Percentiles rank a stretch among this genome's conserved stretches.
Evolutionary conservation across 2,888 invertebrate species (phyloP).

Genomic region (Agelastica alni): DNA sequence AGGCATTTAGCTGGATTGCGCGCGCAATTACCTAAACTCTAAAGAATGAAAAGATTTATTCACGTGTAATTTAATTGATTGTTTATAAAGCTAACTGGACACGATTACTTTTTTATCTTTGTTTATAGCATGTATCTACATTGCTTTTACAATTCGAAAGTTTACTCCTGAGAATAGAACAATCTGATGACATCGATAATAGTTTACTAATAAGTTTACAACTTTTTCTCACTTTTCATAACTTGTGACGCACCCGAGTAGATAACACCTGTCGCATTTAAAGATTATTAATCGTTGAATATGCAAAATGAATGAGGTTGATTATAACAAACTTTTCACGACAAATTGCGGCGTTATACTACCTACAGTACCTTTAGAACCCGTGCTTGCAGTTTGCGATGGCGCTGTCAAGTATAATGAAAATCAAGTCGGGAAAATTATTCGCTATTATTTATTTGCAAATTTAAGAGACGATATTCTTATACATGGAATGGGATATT

Average conservation of each 20-base stretch:
- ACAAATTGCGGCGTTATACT: not conserved
- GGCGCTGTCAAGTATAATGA: too few species aligned
- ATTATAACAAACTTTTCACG: too few species aligned
- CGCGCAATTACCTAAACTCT: constrained; percentile 29
- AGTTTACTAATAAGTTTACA: not conserved
- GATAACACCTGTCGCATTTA: constrained; percentile 19
- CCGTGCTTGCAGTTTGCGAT: too few species aligned
- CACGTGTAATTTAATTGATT: constrained; percentile 22
- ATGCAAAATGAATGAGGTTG: constrained; percentile 8
- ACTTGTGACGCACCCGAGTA: constrained; percentile 17
- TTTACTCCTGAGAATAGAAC: too few species aligned
- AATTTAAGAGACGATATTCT: too few species aligned
- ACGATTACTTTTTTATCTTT: not conserved
- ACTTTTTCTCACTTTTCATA: constrained; percentile 4
- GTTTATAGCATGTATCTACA: not conserved
- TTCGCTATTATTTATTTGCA: too few species aligned
- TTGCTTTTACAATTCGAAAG: too few species aligned
- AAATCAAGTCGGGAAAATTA: too few species aligned
- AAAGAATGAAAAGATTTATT: constrained; percentile 28
- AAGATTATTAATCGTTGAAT: constrained; percentile 9
- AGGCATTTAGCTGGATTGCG: constrained; percentile 21
- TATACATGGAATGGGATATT: too few species aligned
- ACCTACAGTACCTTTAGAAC: too few species aligned
- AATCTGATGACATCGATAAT: too few species aligned
- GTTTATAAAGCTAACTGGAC: constrained; percentile 7